Evolutionary conservation across 1,140 invertebrate genomes (phyloP), one percentile per base, ranked within the genome.

Genomic region (Ruditapes philippinarum): DNA sequence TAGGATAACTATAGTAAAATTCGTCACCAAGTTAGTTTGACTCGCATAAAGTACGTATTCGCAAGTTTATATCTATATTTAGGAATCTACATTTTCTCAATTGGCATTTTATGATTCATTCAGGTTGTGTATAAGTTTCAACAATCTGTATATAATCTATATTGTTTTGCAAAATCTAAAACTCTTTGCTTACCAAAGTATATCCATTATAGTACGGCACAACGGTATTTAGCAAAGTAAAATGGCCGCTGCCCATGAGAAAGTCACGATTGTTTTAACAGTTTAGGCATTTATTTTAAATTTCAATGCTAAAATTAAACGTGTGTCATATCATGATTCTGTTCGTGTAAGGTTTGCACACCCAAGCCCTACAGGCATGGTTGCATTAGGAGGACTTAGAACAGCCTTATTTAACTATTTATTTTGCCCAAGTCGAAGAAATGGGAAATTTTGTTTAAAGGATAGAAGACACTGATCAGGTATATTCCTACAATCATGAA

Each of bases 371-470:
- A 98, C 98, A 93, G 99, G 99, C 45, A 97, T 97, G 95, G 95
- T 99, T 83, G 98, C 99, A 97, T 96, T 99, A 40, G 99, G 99
- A 62, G 98, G 99, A 2, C 96, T 99, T 57, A 96, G 99, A 89
- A 99, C 99, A 28, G 99, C 99, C 3, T 95, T 99, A 0, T 99
- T 99, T 93, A 99, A 99, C 96, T 99, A 98, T 96, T 96, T 99
- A 60, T 99, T 98, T 96, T n/a, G n/a, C n/a, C 98, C 99, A 0
- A 97, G 97, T 93, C 97, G 97, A 9, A 70, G 84, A 78, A 95
- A 96, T 90, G 99, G 99, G 7, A 96, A 96, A 79, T 99, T 99
- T 96, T n/a, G 97, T 99, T 92, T 96, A 99, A 25, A 96, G 99
- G 88, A 99, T 99, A 88, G 99, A 99, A 96, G 99, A 99, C 95